Percentiles rank a stretch among this genome's conserved stretches.
Evolutionary conservation across 2,113 vertebrate genomes (phyloP).

Genomic region (Clarias magur): DNA sequence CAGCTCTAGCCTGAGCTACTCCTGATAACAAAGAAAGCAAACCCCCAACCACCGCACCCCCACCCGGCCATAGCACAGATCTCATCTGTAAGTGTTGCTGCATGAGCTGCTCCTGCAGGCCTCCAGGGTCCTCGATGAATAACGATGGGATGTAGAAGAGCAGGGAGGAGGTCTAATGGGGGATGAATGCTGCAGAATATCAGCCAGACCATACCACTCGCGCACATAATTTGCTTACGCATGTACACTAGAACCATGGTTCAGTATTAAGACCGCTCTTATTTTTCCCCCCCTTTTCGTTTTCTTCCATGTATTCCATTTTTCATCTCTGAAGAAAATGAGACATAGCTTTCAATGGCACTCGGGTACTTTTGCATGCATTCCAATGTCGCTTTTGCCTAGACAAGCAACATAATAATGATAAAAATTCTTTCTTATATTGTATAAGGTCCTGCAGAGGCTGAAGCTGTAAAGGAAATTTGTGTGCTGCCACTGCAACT

Average conservation of each 20-base stretch:
- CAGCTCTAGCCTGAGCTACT: background rate
- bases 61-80: background rate
- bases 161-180: slow-evolving; percentile 44
- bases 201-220: slow-evolving; percentile 46
- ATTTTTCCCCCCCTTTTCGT: background rate
- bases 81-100: slow-evolving; percentile 35
- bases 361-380: background rate
- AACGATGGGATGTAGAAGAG: slow-evolving; percentile 33
- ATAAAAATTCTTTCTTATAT: background rate
- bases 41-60: background rate
- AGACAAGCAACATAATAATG: slow-evolving; percentile 19
- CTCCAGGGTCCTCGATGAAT: slow-evolving; percentile 47
- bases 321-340: background rate
- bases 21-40: background rate
- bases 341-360: background rate
- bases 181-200: slow-evolving; percentile 43
- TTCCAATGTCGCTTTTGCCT: background rate
- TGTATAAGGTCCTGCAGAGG: background rate
- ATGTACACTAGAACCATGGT: slow-evolving; percentile 46
- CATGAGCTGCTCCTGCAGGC: slow-evolving; percentile 27
- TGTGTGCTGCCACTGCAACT: background rate
- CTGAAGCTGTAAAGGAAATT: background rate
- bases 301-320: background rate
- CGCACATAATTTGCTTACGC: slow-evolving; percentile 55
- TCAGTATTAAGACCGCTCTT: slow-evolving; percentile 34